Evolutionary conservation across 2,888 invertebrate species (phyloP).

Genomic region (Stenurella melanura): DNA sequence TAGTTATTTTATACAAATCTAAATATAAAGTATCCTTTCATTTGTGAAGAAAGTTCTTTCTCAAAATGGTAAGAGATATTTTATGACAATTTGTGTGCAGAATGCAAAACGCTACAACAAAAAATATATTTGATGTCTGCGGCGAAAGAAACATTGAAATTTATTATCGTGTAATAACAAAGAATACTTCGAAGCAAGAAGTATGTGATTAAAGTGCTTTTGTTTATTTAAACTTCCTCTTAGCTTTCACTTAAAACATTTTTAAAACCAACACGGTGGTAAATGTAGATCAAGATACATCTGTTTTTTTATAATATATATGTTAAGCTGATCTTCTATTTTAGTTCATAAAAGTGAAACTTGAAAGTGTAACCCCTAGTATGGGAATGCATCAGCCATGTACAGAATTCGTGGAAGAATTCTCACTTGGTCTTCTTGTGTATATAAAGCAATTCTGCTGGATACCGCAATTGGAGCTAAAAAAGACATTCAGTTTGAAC

Average conservation of each 20-base stretch:
- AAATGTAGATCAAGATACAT: slow-evolving; percentile 51
- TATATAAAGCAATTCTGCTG: slow-evolving; percentile 53
- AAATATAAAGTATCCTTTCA: no score
- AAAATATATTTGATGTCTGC: not conserved
- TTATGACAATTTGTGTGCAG: no score
- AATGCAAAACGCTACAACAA: not conserved
- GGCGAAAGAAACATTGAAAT: not conserved
- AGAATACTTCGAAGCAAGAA: not conserved
- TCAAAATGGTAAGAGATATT: no score
- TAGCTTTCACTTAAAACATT: slow-evolving; percentile 10
- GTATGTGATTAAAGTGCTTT: not conserved
- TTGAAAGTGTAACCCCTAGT: slow-evolving; percentile 55
- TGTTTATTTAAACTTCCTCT: slow-evolving; percentile 1
- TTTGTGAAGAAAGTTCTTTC: no score
- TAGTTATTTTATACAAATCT: no score
- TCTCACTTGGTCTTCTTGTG: slow-evolving; percentile 53
- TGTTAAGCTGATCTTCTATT: slow-evolving; percentile 40
- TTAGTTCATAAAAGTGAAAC: slow-evolving; percentile 56
- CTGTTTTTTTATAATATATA: slow-evolving; percentile 35
- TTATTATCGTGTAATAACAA: not conserved
- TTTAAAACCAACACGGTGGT: slow-evolving; percentile 41
- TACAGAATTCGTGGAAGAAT: slow-evolving; percentile 56
- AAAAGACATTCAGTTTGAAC: slow-evolving; percentile 54
- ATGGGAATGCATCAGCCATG: slow-evolving; percentile 51
- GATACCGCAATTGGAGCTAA: slow-evolving; percentile 44